Evolutionary conservation across 2,888 invertebrate species (phyloP).

Genomic region (Lottia gigantea): DNA sequence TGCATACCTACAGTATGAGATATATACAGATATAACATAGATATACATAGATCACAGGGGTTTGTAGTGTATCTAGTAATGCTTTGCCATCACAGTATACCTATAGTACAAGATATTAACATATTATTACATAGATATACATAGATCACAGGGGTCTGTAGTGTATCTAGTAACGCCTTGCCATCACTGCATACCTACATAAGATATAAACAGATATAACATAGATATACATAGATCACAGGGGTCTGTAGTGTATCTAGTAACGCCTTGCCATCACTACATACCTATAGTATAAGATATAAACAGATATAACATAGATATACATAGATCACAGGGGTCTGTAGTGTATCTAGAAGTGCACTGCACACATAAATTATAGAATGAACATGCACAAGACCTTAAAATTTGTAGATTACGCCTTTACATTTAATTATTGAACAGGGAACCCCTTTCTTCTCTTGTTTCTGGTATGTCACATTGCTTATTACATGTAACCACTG

Average conservation of each 20-base stretch:
- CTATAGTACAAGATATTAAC: conserved; percentile 47
- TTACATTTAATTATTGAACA: too few species aligned
- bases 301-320: conserved; percentile 19
- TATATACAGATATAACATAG: conserved; percentile 13
- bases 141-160: conserved; percentile 68
- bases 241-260: too few species aligned
- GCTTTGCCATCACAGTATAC: conserved; percentile 70
- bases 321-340: conserved; percentile 68
- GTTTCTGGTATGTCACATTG: too few species aligned
- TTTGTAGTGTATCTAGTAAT: conserved; percentile 69
- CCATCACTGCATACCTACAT: conserved; percentile 71
- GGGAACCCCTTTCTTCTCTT: too few species aligned
- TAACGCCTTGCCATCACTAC: conserved; percentile 70
- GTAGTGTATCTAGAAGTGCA: conserved; percentile 66
- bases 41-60: conserved; percentile 63
- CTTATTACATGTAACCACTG: too few species aligned
- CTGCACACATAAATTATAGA: too few species aligned
- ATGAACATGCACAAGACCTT: too few species aligned
- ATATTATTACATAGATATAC: conserved; percentile 32
- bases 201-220: too few species aligned
- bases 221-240: conserved; percentile 48
- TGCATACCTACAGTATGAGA: conserved; percentile 69
- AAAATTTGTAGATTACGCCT: too few species aligned
- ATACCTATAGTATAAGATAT: conserved; percentile 62
- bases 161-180: conserved; percentile 69